phyloP scores from a whole-genome alignment of 2,888 invertebrate species.

The Temnothorax ravouxi region DNA sequence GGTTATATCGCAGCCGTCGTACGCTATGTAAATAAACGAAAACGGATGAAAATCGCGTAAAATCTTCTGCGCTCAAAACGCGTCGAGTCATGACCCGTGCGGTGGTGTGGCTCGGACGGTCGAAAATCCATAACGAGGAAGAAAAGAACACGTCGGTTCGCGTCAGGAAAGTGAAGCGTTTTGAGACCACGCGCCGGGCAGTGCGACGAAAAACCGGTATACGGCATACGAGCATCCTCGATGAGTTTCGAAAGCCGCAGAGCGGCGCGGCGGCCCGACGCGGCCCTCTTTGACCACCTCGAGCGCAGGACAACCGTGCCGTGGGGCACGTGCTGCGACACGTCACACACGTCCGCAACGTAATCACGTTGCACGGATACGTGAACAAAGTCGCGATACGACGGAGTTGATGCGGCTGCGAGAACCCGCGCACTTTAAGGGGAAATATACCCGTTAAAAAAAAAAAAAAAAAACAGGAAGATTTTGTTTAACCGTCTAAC shows the following conservation, averaged over 20 bases:
- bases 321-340: conserved; percentile 60
- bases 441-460: neutral
- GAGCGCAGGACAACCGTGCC: neutral
- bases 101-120: too few relatives aligned
- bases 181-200: neutral
- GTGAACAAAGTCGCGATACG: conserved; percentile 9
- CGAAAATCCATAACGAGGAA: conserved; percentile 6
- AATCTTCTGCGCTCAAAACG: neutral
- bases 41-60: neutral
- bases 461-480: neutral
- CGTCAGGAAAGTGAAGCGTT: conserved; percentile 1
- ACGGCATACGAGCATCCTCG: conserved; percentile 21
- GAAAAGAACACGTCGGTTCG: neutral
- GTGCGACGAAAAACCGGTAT: conserved; percentile 12
- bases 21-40: neutral
- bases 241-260: conserved; percentile 60
- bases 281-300: conserved; percentile 16
- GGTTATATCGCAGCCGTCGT: neutral
- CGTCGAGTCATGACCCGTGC: neutral
- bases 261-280: neutral
- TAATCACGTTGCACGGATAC: conserved; percentile 62
- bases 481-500: neutral
- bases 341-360: conserved; percentile 54
- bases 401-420: neutral
- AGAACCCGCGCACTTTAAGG: neutral